A percentile compares a stretch with the other conserved stretches of the same genome.
These are phyloP conservation scores for Ceratosolen fusciceps DNA, from an alignment of 1,140 invertebrate genomes.

Conservation along the genomic window DNA sequence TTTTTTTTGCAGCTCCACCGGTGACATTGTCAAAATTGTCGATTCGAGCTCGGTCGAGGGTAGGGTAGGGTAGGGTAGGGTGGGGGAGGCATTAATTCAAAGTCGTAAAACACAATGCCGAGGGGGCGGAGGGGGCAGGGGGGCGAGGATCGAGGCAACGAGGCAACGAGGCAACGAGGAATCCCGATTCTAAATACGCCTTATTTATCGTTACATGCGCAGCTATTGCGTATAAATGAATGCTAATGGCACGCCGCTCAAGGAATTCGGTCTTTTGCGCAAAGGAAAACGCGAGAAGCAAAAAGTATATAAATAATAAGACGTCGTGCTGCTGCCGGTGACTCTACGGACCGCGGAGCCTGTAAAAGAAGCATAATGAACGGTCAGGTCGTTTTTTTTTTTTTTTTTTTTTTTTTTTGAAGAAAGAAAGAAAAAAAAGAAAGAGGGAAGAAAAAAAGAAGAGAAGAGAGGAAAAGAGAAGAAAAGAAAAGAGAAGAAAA, in stretches of 20 bases:
- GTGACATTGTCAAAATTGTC: background rate
- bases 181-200: background rate
- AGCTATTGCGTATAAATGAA: background rate
- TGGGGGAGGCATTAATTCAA: conserved; percentile 1
- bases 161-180: too few relatives aligned
- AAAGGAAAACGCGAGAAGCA: background rate
- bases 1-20: too few relatives aligned
- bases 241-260: background rate
- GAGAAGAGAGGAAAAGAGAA: background rate
- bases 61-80: too few relatives aligned
- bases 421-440: too few relatives aligned
- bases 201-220: background rate
- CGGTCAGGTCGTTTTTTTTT: background rate
- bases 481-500: background rate
- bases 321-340: background rate
- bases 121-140: too few relatives aligned
- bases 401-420: too few relatives aligned
- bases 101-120: background rate
- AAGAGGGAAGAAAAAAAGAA: background rate
- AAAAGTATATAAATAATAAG: conserved; percentile 7
- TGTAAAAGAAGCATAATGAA: conserved; percentile 18
- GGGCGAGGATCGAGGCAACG: too few relatives aligned
- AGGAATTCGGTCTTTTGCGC: background rate
- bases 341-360: background rate
- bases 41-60: background rate